Base-by-base conservation (phyloP, 2,888 invertebrate species). In the Dasypogon diadema region DNA sequence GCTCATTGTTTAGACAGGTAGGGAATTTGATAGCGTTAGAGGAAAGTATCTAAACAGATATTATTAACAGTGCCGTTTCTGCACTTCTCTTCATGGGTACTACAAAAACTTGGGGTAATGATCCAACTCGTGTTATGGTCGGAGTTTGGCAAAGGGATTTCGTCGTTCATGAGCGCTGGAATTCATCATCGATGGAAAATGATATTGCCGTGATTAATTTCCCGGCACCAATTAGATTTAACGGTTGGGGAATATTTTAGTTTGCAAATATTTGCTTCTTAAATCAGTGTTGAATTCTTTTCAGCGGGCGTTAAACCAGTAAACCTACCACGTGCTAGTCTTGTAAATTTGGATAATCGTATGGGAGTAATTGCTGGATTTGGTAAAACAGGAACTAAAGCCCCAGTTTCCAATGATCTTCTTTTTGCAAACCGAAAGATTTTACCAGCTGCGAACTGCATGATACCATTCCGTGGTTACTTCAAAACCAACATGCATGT, bases 181-280 rank as follows among this genome's bases (percentile, higher is more conserved):
- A 84, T 81, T 81, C 83, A 12, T 81, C 81, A 12, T 81, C 83
- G 1, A 79, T 85, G 8, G 82, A 82, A 77, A 84, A 85, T 79
- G 85, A 85, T 63, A 85, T 85, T 77, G 85, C 84, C 1, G 72
- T 85, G 12, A 81, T 85, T 51, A 81, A 80, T 2, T 79, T 85
- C 30, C 84, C 85, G 12, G 79, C 82, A 76, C 79, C 83, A 12
- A 80, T 85, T 16, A 80, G 80, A 60, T 83, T 84, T 65, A 84
- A 82, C 78, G 84, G 85, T 85, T 78, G 80, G n/a, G n/a, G n/a
- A n/a, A 21, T 37, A 16, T 8, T 18, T 2, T 60, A 10, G 0
- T 2, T 42, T 12, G 18, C n/a, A 16, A 30, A 18, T 18, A 37
- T 22, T 8, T 30, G 12, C 14, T 30, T 54, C 4, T 8, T 51